Evolutionary conservation across 2,888 invertebrate species (phyloP), one percentile per base, ranked within the genome.

Genomic region (Pantelozetes paolii): DNA sequence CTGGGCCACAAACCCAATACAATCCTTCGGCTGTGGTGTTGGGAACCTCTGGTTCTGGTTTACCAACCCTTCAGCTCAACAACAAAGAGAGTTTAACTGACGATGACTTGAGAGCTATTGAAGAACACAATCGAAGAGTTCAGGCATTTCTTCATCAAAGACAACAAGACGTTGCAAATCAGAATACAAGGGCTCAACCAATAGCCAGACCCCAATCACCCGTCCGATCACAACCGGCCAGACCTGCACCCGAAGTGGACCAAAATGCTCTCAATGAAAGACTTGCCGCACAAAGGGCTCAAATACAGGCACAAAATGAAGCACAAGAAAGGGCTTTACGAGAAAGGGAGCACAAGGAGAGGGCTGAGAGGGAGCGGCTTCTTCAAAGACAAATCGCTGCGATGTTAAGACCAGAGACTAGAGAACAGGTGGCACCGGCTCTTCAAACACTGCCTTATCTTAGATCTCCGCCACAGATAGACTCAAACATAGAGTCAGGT

Each of bases 101-200:
- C 20, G 74, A 45, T n/a, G 74, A 74, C 42, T 48, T 74, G 13
- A 32, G 70, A 57, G 20, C 54, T 28, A 74, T 74, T 30, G 50
- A 74, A 28, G 74, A 74, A 57, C 74, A 74, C 30, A 74, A 74
- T 28, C 28, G 36, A 8, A 70, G 70, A 59, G 74, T 74, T 15
- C 70, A 50, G 20, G 36, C 1, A 18, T 74, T 70, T 28, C 54
- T 74, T 1, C 70, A 30, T 26, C 70, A 69, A 70, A n/a, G 74
- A 69, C 70, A 74, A 71, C 28, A 69, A 57, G 70, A 74, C 23
- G 23, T 48, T 13, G 13, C 48, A 20, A 23, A 28, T 26, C 36
- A 69, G 45, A 30, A n/a, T n/a, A n/a, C n/a, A n/a, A 3, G n/a
- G n/a, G 18, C 42, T 0, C 69, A 45, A 57, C 23, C 67, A 2